phyloP scores from a whole-genome alignment of 2,888 invertebrate genomes.

The Agonopterix alstromeriana region DNA sequence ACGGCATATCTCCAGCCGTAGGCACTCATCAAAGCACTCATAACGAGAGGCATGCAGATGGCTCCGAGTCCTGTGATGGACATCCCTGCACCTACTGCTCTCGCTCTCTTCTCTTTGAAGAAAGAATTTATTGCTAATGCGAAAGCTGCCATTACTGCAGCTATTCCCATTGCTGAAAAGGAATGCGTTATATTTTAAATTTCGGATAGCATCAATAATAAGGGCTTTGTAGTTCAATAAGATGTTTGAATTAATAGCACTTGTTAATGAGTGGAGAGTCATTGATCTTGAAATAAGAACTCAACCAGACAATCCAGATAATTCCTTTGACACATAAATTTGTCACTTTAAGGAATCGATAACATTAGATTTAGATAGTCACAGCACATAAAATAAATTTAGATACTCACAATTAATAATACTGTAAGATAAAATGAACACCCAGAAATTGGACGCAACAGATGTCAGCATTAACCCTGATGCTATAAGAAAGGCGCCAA shows the following conservation, averaged over 20 bases:
- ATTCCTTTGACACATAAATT: no score
- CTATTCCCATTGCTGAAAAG: constrained; percentile 78
- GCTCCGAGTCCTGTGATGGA: constrained; percentile 81
- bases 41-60: constrained; percentile 79
- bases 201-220: no score
- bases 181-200: background rate
- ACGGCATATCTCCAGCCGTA: constrained; percentile 79
- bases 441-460: constrained; percentile 70
- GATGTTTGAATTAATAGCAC: no score
- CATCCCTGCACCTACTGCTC: constrained; percentile 79
- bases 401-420: constrained; percentile 80
- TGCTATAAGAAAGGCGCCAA: constrained; percentile 72
- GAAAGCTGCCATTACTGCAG: constrained; percentile 77
- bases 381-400: no score
- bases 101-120: constrained; percentile 78
- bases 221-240: no score
- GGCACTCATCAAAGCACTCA: constrained; percentile 70
- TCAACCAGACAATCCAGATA: no score
- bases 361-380: no score
- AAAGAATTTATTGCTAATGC: constrained; percentile 80
- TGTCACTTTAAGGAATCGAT: no score
- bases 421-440: constrained; percentile 80
- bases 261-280: no score
- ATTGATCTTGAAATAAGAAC: no score
- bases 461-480: constrained; percentile 78